Conservation (phyloP, 2,797 vertebrate genomes). For the Alca torda region DNA sequence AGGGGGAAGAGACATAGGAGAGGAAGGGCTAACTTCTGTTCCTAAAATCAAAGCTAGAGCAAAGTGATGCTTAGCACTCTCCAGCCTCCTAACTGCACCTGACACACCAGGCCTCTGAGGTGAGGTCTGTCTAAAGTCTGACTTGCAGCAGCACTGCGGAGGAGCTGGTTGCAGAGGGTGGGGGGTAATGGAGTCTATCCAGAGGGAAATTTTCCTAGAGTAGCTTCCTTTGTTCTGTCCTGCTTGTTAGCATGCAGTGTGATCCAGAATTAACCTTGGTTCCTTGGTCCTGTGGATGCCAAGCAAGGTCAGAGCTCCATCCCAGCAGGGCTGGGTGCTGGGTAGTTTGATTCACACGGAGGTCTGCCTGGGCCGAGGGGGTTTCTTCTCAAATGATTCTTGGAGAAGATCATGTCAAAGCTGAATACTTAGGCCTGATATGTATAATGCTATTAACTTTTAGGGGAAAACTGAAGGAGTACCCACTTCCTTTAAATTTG, state of each 20-base stretch:
- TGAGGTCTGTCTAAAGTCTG: neutral
- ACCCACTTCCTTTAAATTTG: neutral
- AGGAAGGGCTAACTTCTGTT: neutral
- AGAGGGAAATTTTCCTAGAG: neutral
- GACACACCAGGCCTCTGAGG: rapidly evolving
- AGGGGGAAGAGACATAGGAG: neutral
- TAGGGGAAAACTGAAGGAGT: neutral
- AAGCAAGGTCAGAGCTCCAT: neutral
- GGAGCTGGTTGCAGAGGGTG: neutral
- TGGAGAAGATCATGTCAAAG: neutral
- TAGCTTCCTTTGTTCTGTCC: neutral
- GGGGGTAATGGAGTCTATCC: too few species aligned
- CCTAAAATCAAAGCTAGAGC: neutral
- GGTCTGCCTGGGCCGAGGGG: neutral
- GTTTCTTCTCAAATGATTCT: neutral
- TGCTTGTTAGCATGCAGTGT: neutral
- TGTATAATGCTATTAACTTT: neutral
- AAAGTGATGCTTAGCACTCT: neutral
- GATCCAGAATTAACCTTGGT: neutral
- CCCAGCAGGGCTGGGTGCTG: neutral
- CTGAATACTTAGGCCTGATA: neutral
- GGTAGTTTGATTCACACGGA: neutral
- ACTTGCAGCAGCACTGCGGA: neutral
- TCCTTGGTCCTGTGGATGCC: neutral
- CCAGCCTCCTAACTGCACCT: neutral